Evolutionary conservation across 1,140 invertebrate genomes (phyloP), one percentile per base, ranked within the genome.

Genomic region (Scaptodrosophila lebanonensis): DNA sequence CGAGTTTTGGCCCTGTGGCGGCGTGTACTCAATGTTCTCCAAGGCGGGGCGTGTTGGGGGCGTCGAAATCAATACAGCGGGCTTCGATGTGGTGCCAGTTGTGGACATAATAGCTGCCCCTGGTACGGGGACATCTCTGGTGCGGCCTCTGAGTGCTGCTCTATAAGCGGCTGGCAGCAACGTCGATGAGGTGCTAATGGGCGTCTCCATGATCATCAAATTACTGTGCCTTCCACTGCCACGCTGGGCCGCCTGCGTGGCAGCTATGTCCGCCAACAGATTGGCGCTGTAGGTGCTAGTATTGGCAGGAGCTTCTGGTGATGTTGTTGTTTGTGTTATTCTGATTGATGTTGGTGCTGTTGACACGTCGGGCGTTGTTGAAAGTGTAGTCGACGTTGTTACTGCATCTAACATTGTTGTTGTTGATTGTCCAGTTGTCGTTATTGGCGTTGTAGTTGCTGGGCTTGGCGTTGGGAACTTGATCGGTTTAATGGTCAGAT

Each of bases 401-500:
- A n/a, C n/a, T n/a, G n/a, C n/a, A n/a, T n/a, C n/a, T n/a, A n/a
- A n/a, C n/a, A n/a, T n/a, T n/a, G n/a, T n/a, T n/a, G n/a, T n/a
- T n/a, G n/a, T n/a, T n/a, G n/a, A n/a, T n/a, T n/a, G n/a, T n/a
- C n/a, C n/a, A n/a, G n/a, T n/a, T n/a, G n/a, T n/a, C 2, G 36
- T 49, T 36, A 9, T 8, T 9, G 17, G 29, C 4, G 16, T 17
- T 39, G 29, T 3, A n/a, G 17, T 9, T n/a, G 42, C 30, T 8
- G 53, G 20, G 29, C 29, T 65, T 13, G 40, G 5, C 4, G 33
- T 49, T 0, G 16, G 57, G 38, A 83, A 49, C 56, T 65, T 70
- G 50, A 84, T 70, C 33, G 84, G 84, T 33, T 82, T 86, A 38
- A 86, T 76, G 40, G 84, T 86, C 51, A 86, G 57, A 57, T 79